These are phyloP conservation scores for Drosophila merina DNA, from an alignment of 2,888 invertebrate genomes.

Conservation along the genomic window DNA sequence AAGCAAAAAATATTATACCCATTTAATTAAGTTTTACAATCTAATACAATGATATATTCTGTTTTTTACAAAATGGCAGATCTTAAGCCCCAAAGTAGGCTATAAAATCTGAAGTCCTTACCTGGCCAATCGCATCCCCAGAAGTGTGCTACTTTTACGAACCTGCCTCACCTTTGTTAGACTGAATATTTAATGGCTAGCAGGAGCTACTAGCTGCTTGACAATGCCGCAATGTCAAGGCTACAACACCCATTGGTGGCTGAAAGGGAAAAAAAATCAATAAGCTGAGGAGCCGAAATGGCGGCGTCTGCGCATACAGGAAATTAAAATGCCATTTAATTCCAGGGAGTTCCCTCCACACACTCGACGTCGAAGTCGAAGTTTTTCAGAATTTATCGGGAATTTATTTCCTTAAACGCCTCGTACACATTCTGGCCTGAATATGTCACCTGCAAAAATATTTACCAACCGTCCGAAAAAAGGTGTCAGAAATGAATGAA, in stretches of 20 bases:
- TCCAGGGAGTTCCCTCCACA: conserved; percentile 9
- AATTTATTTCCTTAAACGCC: neutral
- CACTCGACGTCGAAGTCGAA: neutral
- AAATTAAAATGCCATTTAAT: conserved; percentile 45
- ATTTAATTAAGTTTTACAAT: no score
- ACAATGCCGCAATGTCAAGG: conserved; percentile 47
- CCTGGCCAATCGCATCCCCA: neutral
- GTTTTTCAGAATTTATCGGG: conserved; percentile 21
- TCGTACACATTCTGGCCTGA: neutral
- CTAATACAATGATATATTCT: no score
- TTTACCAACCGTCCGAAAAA: conserved; percentile 1
- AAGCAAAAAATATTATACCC: no score
- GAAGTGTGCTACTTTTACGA: conserved; percentile 41
- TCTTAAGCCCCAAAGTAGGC: conserved; percentile 21
- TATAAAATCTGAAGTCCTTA: neutral
- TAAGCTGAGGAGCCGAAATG: conserved; percentile 28
- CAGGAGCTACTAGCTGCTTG: conserved; percentile 9
- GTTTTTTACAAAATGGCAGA: neutral
- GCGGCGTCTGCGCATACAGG: conserved; percentile 44
- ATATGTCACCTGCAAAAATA: conserved; percentile 5
- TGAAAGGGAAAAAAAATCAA: conserved; percentile 29
- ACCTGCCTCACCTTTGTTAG: conserved; percentile 29
- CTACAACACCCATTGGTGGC: conserved; percentile 4
- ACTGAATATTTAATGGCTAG: conserved; percentile 22
- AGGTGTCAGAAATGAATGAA: conserved; percentile 35